These are phyloP conservation scores for Phoeniculus purpureus DNA, from an alignment of 2,797 vertebrate species.

Conservation along the genomic window DNA sequence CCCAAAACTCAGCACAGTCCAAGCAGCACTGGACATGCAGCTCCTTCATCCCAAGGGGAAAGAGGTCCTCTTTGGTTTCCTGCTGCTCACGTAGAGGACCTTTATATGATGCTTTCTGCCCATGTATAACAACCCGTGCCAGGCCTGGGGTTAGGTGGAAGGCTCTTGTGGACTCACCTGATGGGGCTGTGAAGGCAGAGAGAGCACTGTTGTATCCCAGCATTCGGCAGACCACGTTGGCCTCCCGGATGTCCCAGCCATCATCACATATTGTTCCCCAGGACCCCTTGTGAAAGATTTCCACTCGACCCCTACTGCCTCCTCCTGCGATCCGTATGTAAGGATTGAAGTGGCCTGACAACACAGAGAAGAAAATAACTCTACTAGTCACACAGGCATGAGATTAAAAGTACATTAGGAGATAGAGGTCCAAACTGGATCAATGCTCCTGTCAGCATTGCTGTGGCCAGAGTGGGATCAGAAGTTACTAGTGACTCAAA, in stretches of 20 bases:
- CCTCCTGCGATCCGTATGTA: constrained; percentile 38
- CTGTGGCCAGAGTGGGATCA: not conserved
- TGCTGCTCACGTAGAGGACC: not conserved
- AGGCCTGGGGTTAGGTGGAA: not conserved
- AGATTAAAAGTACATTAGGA: not conserved
- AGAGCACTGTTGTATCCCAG: constrained; percentile 60
- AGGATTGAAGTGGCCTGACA: fast-evolving
- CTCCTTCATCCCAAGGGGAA: not conserved
- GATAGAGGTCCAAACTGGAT: not conserved
- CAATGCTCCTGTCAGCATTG: not conserved
- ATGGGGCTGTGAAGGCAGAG: not conserved
- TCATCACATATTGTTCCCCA: constrained; percentile 94
- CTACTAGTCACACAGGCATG: not conserved
- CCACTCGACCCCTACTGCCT: constrained; percentile 78
- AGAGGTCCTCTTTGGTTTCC: not conserved
- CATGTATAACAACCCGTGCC: fast-evolving
- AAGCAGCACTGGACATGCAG: not conserved
- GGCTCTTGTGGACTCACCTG: constrained; percentile 72
- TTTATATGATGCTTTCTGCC: not conserved
- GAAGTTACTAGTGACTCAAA: not conserved
- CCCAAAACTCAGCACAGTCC: not conserved
- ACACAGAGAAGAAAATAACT: not conserved
- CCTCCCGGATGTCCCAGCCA: constrained; percentile 72
- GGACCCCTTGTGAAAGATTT: constrained; percentile 62
- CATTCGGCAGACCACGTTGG: constrained; percentile 79